Evolutionary conservation across 2,797 vertebrate genomes (phyloP), one percentile per base, ranked within the genome.

Genomic region (Coendou prehensilis): DNA sequence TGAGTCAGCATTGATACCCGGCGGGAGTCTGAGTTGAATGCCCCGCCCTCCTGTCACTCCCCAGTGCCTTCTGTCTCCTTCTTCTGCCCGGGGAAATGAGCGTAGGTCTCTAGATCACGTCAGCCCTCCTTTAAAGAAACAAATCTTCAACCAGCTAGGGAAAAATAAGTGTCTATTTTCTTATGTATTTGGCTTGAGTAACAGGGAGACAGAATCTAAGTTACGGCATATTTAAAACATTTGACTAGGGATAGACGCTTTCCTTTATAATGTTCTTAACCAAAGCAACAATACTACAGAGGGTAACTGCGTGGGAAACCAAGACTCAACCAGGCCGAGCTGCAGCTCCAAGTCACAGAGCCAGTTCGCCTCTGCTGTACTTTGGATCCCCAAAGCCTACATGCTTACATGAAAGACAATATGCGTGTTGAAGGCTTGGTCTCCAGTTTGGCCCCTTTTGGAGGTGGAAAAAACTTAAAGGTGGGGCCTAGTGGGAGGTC

Each of bases 151-250:
- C 64, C 26, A 75, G 87, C 18, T 2, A 92, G 47, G 26, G 26
- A 47, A 63, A 88, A 87, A 93, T 26, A n/a, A 86, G 56, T 67
- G 45, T 50, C n/a, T 83, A 1, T 69, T 76, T 88, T 67, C 13
- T 37, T 17, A 50, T 33, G 20, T 63, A 63, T 73, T 95, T 79
- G 64, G 45, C 59, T 54, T 75, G 50, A 50, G 80, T 79, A 88
- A 76, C 54, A 93, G 45, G 9, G 54, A 83, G 57, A 37, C 37
- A 91, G 73, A 94, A 10, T 71, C 20, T 89, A 41, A 26, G 47
- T 80, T 81, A 76, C n/a, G 87, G 20, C 14, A 47, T 54, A 67
- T 54, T 87, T 73, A 59, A 88, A 87, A 84, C 80, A 87, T 33
- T 86, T 89, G 54, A 57, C 61, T 20, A 37, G 6, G 5, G 47